These are phyloP conservation scores for Chydorus sphaericus DNA, from an alignment of 2,888 invertebrate species.

Conservation along the genomic window DNA sequence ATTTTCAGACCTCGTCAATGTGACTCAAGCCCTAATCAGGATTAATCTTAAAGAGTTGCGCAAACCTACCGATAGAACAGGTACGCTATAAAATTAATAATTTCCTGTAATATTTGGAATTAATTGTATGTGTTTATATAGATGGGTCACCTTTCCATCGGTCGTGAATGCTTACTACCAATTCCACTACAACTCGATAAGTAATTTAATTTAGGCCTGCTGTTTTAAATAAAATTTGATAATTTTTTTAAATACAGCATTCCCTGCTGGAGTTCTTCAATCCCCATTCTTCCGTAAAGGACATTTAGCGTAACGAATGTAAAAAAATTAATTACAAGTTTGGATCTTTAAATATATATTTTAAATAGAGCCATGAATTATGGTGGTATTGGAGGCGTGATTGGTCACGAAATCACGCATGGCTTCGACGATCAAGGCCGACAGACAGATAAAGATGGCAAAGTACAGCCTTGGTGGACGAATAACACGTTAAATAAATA, in stretches of 20 bases:
- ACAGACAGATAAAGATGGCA: slow-evolving; percentile 82
- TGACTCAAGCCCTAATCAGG: background rate
- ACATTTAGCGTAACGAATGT: background rate
- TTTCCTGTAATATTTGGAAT: background rate
- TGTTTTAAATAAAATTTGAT: too few species aligned
- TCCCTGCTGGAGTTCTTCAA: background rate
- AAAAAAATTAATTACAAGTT: too few species aligned
- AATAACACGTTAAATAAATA: slow-evolving; percentile 65
- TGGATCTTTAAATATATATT: too few species aligned
- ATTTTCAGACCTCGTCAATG: slow-evolving; percentile 1
- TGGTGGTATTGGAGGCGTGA: slow-evolving; percentile 78
- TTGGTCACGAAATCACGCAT: slow-evolving; percentile 84
- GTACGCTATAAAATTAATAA: background rate
- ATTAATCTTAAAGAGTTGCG: background rate
- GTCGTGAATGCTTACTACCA: too few species aligned
- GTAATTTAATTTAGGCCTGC: too few species aligned
- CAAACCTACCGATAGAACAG: slow-evolving; percentile 11
- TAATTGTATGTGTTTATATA: background rate
- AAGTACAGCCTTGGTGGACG: slow-evolving; percentile 87
- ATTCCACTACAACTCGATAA: too few species aligned
- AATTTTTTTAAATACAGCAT: too few species aligned
- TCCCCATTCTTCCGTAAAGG: background rate
- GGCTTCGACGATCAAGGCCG: slow-evolving; percentile 43
- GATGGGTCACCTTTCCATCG: too few species aligned
- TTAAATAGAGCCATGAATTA: slow-evolving; percentile 49